Evolutionary conservation across 2,797 vertebrate species (phyloP).

Genomic region (Anableps anableps): DNA sequence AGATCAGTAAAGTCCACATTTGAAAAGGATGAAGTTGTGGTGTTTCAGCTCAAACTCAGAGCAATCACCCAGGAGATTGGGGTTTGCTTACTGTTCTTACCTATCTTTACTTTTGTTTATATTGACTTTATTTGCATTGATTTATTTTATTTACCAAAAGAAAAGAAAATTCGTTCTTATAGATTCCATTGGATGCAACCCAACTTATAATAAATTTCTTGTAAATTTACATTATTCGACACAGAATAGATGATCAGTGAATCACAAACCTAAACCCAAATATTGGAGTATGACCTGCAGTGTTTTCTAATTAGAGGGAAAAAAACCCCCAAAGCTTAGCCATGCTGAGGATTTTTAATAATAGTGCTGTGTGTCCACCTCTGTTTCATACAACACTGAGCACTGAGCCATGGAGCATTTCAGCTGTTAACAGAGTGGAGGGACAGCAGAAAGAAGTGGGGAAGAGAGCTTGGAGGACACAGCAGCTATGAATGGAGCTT

Average conservation of each 20-base stretch:
- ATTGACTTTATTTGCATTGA: too few relatives aligned
- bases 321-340: constrained; percentile 35
- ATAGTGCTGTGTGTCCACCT: constrained; percentile 55
- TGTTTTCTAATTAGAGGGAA: constrained; percentile 36
- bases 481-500: constrained; percentile 71
- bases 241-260: not conserved
- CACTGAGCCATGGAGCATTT: constrained; percentile 69
- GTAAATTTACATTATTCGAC: not conserved
- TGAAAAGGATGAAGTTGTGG: not conserved
- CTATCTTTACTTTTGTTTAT: not conserved
- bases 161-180: too few relatives aligned
- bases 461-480: constrained; percentile 44
- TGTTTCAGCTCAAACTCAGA: not conserved
- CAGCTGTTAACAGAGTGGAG: constrained; percentile 76
- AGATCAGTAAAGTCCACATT: not conserved
- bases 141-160: not conserved
- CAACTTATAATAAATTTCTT: not conserved
- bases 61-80: not conserved
- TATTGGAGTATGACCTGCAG: not conserved
- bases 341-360: constrained; percentile 47
- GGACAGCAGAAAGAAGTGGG: constrained; percentile 50
- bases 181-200: not conserved
- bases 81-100: not conserved
- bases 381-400: constrained; percentile 49
- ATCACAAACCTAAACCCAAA: not conserved